Conservation (phyloP, 2,797 vertebrate genomes). For the Sebastes iracundus region DNA sequence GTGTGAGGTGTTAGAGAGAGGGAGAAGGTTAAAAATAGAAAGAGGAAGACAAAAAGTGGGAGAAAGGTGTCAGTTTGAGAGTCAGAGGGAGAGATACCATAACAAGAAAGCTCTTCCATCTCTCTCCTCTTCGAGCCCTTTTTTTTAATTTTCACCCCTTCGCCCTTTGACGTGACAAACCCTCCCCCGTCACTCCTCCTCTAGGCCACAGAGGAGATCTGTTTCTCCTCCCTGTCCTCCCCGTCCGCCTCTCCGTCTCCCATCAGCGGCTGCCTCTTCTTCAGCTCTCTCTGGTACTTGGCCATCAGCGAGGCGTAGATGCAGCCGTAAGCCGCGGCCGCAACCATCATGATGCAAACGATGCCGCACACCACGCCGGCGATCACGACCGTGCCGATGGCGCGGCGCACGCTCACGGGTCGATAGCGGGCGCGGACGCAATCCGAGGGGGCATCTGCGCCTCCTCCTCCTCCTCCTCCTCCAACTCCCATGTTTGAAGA, state of each 20-base stretch:
- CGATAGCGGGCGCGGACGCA: conserved; percentile 92
- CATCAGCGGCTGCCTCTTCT: conserved; percentile 97
- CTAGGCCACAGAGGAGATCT: conserved; percentile 98
- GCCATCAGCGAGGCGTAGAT: conserved; percentile 99
- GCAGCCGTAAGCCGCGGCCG: conserved; percentile 96
- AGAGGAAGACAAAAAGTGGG: conserved; percentile 51
- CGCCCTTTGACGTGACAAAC: conserved; percentile 52
- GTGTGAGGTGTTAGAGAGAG: conserved; percentile 33
- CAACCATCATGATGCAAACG: conserved; percentile 99
- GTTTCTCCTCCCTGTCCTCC: conserved; percentile 92
- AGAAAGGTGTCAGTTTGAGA: conserved; percentile 54
- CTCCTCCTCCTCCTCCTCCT: conserved; percentile 32
- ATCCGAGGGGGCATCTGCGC: conserved; percentile 83
- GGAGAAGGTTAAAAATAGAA: conserved; percentile 63
- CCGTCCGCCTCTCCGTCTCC: conserved; percentile 87
- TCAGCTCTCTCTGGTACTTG: conserved; percentile 97
- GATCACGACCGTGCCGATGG: conserved; percentile 97
- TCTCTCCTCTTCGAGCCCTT: conserved; percentile 75
- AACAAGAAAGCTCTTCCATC: conserved; percentile 50
- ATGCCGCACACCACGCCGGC: conserved; percentile 97
- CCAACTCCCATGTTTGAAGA: conserved; percentile 44
- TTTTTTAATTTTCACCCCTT: conserved; percentile 38
- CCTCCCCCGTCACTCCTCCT: conserved; percentile 58
- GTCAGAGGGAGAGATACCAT: conserved; percentile 44
- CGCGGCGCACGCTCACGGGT: conserved; percentile 93